Evolutionary conservation across 1,140 invertebrate species (phyloP).

Genomic region (Hormaphis cornu): DNA sequence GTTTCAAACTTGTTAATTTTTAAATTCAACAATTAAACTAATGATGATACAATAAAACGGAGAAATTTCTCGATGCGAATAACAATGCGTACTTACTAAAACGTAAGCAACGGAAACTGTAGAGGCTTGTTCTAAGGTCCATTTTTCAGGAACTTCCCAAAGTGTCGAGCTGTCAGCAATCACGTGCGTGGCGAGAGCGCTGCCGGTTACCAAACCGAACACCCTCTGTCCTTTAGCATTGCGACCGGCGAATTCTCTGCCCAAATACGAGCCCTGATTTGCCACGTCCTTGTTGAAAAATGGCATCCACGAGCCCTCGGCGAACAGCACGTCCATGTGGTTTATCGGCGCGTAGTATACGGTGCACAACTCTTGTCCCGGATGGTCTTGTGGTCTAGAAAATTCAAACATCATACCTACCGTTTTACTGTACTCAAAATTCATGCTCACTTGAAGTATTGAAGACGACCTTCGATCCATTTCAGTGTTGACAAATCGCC

Average conservation of each 20-base stretch:
- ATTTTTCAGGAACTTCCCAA: conserved; percentile 80
- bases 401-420: not conserved
- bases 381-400: not conserved
- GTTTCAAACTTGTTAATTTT: too few relatives aligned
- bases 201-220: conserved; percentile 85
- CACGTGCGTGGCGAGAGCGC: conserved; percentile 83
- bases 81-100: conserved; percentile 60
- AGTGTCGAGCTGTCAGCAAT: conserved; percentile 71
- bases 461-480: conserved; percentile 64
- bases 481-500: conserved; percentile 75
- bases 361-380: conserved; percentile 56
- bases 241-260: conserved; percentile 87
- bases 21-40: too few relatives aligned
- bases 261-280: conserved; percentile 60
- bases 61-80: too few relatives aligned
- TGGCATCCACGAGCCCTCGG: conserved; percentile 86
- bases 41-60: too few relatives aligned
- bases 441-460: conserved; percentile 45
- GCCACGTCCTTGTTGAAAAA: conserved; percentile 72
- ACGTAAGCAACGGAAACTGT: conserved; percentile 89
- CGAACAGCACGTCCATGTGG: conserved; percentile 93
- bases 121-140: conserved; percentile 83
- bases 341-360: conserved; percentile 90
- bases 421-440: not conserved
- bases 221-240: conserved; percentile 63